Conservation (phyloP, 2,797 vertebrate genomes). For the Neostethus bicornis region DNA sequence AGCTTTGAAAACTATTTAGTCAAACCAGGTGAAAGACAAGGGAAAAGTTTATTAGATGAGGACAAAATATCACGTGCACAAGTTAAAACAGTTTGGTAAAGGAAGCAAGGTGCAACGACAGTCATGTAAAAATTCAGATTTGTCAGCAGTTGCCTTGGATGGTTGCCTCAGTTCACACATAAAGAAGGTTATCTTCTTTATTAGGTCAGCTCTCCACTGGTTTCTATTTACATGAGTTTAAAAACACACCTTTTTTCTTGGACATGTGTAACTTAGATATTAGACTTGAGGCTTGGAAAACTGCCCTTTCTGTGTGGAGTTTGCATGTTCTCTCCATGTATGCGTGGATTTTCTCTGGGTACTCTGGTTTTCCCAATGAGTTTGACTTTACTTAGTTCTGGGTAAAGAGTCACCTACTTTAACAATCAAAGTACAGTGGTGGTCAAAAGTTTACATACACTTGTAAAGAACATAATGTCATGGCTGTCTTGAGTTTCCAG, state of each 20-base stretch:
- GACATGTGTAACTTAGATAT: not conserved
- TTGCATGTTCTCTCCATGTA: no score
- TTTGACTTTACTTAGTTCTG: no score
- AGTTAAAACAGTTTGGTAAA: conserved; percentile 2
- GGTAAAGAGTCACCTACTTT: no score
- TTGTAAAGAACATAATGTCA: no score
- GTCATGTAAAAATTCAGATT: conserved; percentile 21
- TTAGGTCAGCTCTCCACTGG: not conserved
- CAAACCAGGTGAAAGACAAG: conserved; percentile 19
- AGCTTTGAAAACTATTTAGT: not conserved
- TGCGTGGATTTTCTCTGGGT: no score
- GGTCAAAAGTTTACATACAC: no score
- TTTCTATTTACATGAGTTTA: not conserved
- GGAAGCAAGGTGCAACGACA: not conserved
- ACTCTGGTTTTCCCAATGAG: no score
- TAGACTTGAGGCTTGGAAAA: no score
- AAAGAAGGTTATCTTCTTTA: not conserved
- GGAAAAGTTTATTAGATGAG: not conserved
- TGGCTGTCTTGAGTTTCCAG: no score
- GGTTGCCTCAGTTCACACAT: not conserved
- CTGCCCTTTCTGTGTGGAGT: no score
- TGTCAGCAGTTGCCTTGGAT: conserved; percentile 26
- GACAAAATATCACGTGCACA: conserved; percentile 2
- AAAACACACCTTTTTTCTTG: not conserved
- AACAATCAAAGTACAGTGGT: no score